phyloP scores from a whole-genome alignment of 2,888 invertebrate genomes.

The Leptinotarsa tumamoca region DNA sequence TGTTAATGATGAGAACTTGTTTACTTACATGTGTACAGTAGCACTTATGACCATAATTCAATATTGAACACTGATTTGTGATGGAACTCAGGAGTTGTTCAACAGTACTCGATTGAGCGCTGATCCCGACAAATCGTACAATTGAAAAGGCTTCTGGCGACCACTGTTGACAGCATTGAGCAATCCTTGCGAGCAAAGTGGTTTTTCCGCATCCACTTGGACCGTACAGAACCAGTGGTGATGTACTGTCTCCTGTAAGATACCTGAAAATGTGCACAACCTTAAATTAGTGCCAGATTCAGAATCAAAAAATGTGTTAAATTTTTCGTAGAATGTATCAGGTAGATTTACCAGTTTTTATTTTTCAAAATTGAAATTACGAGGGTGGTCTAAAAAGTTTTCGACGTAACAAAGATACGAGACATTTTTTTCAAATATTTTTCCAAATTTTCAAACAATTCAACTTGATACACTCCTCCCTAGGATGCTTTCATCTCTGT shows the following conservation, averaged over 20 bases:
- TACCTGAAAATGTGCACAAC: slow-evolving; percentile 68
- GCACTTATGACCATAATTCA: slow-evolving; percentile 76
- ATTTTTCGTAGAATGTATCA: too few relatives aligned
- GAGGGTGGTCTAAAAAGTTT: too few relatives aligned
- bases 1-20: background rate
- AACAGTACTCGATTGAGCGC: slow-evolving; percentile 75
- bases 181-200: slow-evolving; percentile 80
- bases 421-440: too few relatives aligned
- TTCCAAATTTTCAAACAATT: too few relatives aligned
- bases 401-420: too few relatives aligned
- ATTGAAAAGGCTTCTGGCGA: slow-evolving; percentile 71
- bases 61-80: slow-evolving; percentile 79
- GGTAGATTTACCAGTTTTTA: too few relatives aligned
- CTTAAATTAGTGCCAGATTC: background rate
- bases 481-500: too few relatives aligned
- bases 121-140: slow-evolving; percentile 75
- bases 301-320: background rate
- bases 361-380: too few relatives aligned
- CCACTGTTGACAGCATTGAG: slow-evolving; percentile 74
- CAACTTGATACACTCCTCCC: too few relatives aligned
- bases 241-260: slow-evolving; percentile 71
- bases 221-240: slow-evolving; percentile 81
- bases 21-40: slow-evolving; percentile 72
- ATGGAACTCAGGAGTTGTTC: slow-evolving; percentile 81
- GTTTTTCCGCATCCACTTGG: slow-evolving; percentile 88